Evolutionary conservation across 2,888 invertebrate genomes (phyloP).

Genomic region (Dynastes maya): DNA sequence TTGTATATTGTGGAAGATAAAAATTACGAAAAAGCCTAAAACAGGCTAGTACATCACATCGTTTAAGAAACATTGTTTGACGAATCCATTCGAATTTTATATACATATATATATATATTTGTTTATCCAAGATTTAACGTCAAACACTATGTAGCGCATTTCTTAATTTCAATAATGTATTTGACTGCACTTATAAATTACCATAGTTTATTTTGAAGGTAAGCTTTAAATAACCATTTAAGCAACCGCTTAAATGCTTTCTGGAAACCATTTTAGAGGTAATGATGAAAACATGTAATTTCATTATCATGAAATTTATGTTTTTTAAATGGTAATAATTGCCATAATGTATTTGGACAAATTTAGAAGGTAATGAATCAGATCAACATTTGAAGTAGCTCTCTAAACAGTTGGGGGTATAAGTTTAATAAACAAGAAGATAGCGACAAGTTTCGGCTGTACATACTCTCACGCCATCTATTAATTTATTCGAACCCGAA

Average conservation of each 20-base stretch:
- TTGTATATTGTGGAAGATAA: not conserved
- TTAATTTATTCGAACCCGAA: slow-evolving; percentile 2
- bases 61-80: not conserved
- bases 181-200: not conserved
- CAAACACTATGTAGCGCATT: too few species aligned
- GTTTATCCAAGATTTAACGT: too few species aligned
- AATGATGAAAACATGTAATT: slow-evolving; percentile 8
- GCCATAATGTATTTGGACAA: slow-evolving; percentile 10
- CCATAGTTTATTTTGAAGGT: not conserved
- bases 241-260: not conserved
- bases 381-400: slow-evolving; percentile 19
- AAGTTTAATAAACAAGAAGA: slow-evolving; percentile 19
- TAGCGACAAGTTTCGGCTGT: slow-evolving; percentile 3
- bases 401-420: slow-evolving; percentile 12
- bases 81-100: not conserved
- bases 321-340: not conserved
- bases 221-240: not conserved
- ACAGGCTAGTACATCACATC: not conserved
- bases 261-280: not conserved
- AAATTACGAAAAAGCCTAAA: not conserved
- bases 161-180: not conserved
- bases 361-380: slow-evolving; percentile 16
- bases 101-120: not conserved
- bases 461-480: slow-evolving; percentile 18
- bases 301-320: not conserved